A percentile compares a stretch with the other conserved stretches of the same genome.
phyloP scores from a whole-genome alignment of 2,888 invertebrate species.

The Phyllotreta striolata region DNA sequence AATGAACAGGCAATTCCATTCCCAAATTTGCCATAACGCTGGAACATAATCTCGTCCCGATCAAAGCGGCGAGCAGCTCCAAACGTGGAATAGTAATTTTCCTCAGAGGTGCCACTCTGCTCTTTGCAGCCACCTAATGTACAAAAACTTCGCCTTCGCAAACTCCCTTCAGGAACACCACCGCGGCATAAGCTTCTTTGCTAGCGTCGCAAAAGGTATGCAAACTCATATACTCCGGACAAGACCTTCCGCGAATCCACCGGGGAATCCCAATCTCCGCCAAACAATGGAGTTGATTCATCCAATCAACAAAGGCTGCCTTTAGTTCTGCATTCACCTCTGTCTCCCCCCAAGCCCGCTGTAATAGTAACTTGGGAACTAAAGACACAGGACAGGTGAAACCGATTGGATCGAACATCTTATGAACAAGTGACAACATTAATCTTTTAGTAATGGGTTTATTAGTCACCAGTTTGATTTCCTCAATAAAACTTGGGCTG shows the following conservation, averaged over 20 bases:
- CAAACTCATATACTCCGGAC: conserved; percentile 16
- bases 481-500: conserved; percentile 14
- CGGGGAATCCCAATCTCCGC: neutral
- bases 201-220: conserved; percentile 38
- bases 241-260: neutral
- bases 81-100: conserved; percentile 37
- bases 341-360: conserved; percentile 32
- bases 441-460: conserved; percentile 20
- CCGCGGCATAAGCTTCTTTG: conserved; percentile 45
- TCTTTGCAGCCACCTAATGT: conserved; percentile 29
- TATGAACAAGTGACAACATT: conserved; percentile 30
- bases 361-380: conserved; percentile 33
- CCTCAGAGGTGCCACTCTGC: conserved; percentile 25
- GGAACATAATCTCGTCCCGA: conserved; percentile 38
- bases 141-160: conserved; percentile 15
- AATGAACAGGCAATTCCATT: conserved; percentile 17
- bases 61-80: conserved; percentile 32
- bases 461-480: conserved; percentile 2
- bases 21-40: conserved; percentile 4
- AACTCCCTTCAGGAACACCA: conserved; percentile 24
- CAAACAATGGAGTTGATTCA: neutral
- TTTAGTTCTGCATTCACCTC: conserved; percentile 12
- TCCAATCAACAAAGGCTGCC: neutral
- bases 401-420: conserved; percentile 38
- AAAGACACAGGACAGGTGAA: conserved; percentile 33